phyloP scores from a whole-genome alignment of 1,140 invertebrate species.

The Ditylenchus dipsaci region DNA sequence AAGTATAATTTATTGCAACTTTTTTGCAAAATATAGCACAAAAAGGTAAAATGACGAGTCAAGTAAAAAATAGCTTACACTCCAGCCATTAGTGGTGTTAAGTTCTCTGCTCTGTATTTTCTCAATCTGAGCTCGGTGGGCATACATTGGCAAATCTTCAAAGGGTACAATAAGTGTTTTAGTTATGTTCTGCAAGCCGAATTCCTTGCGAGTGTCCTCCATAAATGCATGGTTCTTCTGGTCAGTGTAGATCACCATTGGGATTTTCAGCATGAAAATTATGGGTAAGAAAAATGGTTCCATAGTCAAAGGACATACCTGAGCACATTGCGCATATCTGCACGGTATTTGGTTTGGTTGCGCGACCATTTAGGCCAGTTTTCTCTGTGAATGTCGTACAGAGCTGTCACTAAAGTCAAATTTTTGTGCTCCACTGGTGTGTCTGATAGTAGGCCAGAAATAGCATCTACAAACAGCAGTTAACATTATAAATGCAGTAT shows the following conservation, averaged over 20 bases:
- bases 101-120: neutral
- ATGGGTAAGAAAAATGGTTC: neutral
- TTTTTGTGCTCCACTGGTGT: neutral
- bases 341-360: conserved; percentile 46
- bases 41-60: too few relatives aligned
- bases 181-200: neutral
- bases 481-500: too few relatives aligned
- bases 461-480: neutral
- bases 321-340: conserved; percentile 50
- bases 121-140: neutral
- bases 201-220: neutral
- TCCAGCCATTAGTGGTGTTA: neutral
- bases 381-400: conserved; percentile 35
- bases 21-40: too few relatives aligned
- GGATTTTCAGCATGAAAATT: neutral
- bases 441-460: neutral
- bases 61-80: neutral
- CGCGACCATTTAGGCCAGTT: conserved; percentile 26
- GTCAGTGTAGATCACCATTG: neutral
- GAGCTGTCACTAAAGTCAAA: conserved; percentile 25
- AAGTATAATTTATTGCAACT: too few relatives aligned
- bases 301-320: neutral
- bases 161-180: neutral
- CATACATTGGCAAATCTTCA: neutral
- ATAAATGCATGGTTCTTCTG: neutral